Percentiles rank a stretch among this genome's conserved stretches.
Conservation (phyloP, 2,113 vertebrate species). For the Tachuris rubrigastra region DNA sequence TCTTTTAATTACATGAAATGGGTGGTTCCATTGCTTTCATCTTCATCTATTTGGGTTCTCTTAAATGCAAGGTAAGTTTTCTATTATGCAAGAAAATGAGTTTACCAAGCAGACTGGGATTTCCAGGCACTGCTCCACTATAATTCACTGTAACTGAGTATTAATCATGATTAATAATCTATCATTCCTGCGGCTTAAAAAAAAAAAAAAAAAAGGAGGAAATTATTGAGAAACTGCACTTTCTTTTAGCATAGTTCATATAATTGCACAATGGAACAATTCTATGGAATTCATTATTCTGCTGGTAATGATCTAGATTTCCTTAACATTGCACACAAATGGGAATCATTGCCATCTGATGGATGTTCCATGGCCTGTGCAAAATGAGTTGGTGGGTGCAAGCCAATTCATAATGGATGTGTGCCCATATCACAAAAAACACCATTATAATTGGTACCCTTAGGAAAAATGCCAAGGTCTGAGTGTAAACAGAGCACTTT, state of each 20-base stretch:
- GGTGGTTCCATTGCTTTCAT: neutral
- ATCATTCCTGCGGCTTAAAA: neutral
- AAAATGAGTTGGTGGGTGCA: conserved; percentile 49
- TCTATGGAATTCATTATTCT: conserved; percentile 21
- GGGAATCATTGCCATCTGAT: conserved; percentile 35
- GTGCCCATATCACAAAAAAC: conserved; percentile 48
- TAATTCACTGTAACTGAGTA: conserved; percentile 17
- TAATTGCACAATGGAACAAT: conserved; percentile 1
- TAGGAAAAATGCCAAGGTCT: conserved; percentile 42
- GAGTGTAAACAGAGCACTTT: conserved; percentile 43
- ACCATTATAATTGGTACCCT: conserved; percentile 41
- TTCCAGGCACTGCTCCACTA: neutral
- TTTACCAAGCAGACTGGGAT: conserved; percentile 21
- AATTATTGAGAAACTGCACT: conserved; percentile 7
- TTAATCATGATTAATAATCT: conserved; percentile 50
- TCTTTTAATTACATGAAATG: neutral
- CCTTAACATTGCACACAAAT: neutral
- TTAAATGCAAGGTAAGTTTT: neutral
- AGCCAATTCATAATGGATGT: conserved; percentile 51
- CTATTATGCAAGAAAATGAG: neutral
- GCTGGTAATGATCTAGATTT: conserved; percentile 29
- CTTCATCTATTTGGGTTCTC: neutral
- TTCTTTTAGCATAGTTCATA: neutral
- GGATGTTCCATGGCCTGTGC: conserved; percentile 26
- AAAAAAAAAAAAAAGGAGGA: neutral